These are phyloP conservation scores for Entomobrya multifasciata DNA, from an alignment of 2,888 invertebrate genomes.

Conservation along the genomic window DNA sequence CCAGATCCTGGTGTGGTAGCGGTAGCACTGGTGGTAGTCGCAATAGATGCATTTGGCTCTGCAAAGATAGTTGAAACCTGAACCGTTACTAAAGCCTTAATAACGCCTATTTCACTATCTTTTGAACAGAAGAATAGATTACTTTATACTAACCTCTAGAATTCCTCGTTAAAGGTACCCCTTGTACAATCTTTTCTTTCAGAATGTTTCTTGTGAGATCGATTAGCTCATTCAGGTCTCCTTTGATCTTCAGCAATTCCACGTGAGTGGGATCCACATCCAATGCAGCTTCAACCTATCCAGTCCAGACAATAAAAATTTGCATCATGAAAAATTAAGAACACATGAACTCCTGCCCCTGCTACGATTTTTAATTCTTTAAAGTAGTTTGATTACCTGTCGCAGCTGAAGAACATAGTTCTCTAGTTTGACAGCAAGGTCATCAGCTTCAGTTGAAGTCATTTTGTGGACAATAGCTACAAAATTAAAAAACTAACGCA, in stretches of 20 bases:
- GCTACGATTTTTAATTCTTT: no score
- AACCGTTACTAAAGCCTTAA: no score
- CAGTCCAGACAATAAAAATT: neutral
- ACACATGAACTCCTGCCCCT: neutral
- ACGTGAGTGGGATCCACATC: slow-evolving; percentile 41
- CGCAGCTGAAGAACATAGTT: slow-evolving; percentile 30
- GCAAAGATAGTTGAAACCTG: no score
- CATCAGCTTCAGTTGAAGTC: slow-evolving; percentile 25
- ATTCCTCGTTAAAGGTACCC: neutral
- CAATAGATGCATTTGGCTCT: no score
- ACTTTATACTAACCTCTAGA: neutral
- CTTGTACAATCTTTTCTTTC: slow-evolving; percentile 7
- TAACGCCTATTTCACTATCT: no score
- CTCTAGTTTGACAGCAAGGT: slow-evolving; percentile 28
- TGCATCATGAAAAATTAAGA: neutral
- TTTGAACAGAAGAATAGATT: no score
- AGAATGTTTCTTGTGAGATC: slow-evolving; percentile 42
- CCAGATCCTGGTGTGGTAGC: no score
- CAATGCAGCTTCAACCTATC: slow-evolving; percentile 51
- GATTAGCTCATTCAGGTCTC: slow-evolving; percentile 51
- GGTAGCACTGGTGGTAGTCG: no score
- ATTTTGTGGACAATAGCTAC: neutral
- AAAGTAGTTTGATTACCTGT: slow-evolving; percentile 28
- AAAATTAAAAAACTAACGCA: no score
- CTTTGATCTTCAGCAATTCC: slow-evolving; percentile 53